phyloP scores from a whole-genome alignment of 2,888 invertebrate species.

The Leptarthrus brevirostris region DNA sequence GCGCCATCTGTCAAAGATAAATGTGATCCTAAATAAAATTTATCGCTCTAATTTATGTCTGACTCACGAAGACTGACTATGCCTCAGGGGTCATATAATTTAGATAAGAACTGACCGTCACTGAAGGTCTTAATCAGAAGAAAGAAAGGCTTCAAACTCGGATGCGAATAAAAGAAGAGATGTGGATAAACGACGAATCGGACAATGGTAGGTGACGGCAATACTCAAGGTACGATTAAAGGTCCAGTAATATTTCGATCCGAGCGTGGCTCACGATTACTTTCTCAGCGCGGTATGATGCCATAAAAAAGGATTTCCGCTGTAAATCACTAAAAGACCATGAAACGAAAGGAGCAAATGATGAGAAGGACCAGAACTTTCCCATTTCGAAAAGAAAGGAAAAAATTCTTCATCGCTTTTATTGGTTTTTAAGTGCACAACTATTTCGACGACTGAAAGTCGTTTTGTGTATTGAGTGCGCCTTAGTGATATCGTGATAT shows the following conservation, averaged over 20 bases:
- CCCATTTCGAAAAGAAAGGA: slow-evolving; percentile 21
- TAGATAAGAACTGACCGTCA: slow-evolving; percentile 51
- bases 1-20: slow-evolving; percentile 55
- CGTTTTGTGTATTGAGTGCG: slow-evolving; percentile 37
- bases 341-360: slow-evolving; percentile 22
- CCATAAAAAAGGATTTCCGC: slow-evolving; percentile 54
- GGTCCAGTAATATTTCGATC: slow-evolving; percentile 13
- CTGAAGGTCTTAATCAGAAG: slow-evolving; percentile 54
- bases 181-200: neutral
- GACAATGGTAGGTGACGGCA: slow-evolving; percentile 39
- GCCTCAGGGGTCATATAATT: slow-evolving; percentile 51
- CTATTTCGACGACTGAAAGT: slow-evolving; percentile 32
- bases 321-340: slow-evolving; percentile 52
- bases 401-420: slow-evolving; percentile 38
- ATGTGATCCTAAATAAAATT: slow-evolving; percentile 55
- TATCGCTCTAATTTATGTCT: slow-evolving; percentile 54
- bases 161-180: slow-evolving; percentile 41
- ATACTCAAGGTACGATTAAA: slow-evolving; percentile 33
- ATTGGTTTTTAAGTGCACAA: slow-evolving; percentile 49
- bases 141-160: slow-evolving; percentile 3
- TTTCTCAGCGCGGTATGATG: slow-evolving; percentile 43
- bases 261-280: slow-evolving; percentile 6
- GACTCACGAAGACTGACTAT: slow-evolving; percentile 45
- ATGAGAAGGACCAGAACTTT: slow-evolving; percentile 41
- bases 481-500: slow-evolving; percentile 36